A percentile compares a stretch with the other conserved stretches of the same genome.
These are phyloP conservation scores for Triplophysa rosa DNA, from an alignment of 2,113 vertebrate species.

Conservation along the genomic window DNA sequence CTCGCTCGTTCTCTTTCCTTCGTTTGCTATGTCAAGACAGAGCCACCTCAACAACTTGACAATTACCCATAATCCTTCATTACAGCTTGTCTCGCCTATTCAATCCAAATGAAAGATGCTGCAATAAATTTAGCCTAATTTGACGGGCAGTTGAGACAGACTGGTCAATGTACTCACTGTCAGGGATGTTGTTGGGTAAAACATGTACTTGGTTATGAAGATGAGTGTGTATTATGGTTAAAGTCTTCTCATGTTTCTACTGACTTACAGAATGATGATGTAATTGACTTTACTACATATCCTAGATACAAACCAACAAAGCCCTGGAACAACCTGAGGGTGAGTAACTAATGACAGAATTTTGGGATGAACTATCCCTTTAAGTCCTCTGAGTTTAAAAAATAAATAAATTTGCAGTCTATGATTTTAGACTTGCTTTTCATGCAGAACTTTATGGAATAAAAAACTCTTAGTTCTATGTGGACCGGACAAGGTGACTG, in stretches of 20 bases:
- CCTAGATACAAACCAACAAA: too few species aligned
- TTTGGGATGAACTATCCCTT: too few species aligned
- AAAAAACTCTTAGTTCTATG: too few species aligned
- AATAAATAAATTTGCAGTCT: too few species aligned
- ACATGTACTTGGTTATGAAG: neutral
- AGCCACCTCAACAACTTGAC: conserved; percentile 28
- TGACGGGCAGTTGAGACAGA: conserved; percentile 20
- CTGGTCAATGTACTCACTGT: conserved; percentile 32
- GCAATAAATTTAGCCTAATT: conserved; percentile 15
- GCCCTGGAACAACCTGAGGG: too few species aligned
- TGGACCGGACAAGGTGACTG: too few species aligned
- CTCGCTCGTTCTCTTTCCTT: conserved; percentile 1
- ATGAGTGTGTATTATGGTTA: neutral
- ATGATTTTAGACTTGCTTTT: too few species aligned
- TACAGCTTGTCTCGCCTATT: conserved; percentile 66
- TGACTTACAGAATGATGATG: too few species aligned
- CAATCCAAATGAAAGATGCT: neutral
- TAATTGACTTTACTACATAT: too few species aligned
- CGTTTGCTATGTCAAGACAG: conserved; percentile 42
- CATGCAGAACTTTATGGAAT: too few species aligned
- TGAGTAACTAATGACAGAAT: too few species aligned
- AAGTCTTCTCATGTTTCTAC: neutral
- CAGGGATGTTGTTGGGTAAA: neutral
- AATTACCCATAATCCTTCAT: conserved; percentile 70
- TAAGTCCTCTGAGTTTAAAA: too few species aligned